Evolutionary conservation across 2,113 vertebrate genomes (phyloP).

Genomic region (Dermatemys mawii): DNA sequence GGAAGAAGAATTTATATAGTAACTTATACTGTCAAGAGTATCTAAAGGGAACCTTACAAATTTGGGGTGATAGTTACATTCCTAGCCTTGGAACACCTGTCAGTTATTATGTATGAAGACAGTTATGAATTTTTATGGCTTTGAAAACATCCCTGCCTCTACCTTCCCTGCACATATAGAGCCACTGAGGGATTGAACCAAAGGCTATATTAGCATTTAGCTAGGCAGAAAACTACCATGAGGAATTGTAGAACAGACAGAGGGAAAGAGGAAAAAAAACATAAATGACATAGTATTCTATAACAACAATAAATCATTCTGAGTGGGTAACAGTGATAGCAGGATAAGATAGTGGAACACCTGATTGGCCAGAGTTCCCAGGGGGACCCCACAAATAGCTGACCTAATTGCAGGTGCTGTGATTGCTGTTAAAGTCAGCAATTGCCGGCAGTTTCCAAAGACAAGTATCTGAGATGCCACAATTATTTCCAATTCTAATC

Average conservation of each 20-base stretch:
- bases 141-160: not conserved
- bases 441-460: not conserved
- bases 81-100: not conserved
- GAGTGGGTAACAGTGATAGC: slow-evolving; percentile 9
- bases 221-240: not conserved
- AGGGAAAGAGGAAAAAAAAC: not conserved
- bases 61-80: not conserved
- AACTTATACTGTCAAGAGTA: not conserved
- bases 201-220: slow-evolving; percentile 20
- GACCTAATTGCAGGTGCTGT: slow-evolving; percentile 56
- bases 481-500: not conserved
- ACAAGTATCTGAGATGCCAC: not conserved
- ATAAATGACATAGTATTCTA: not conserved
- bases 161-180: not conserved
- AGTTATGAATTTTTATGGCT: not conserved
- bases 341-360: slow-evolving; percentile 10
- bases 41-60: not conserved
- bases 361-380: slow-evolving; percentile 27
- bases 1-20: not conserved
- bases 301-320: not conserved
- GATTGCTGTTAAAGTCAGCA: slow-evolving; percentile 21
- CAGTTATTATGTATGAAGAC: not conserved
- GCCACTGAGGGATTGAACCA: not conserved
- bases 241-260: not conserved
- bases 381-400: slow-evolving; percentile 39